These are phyloP conservation scores for Pandemis corylana DNA, from an alignment of 2,888 invertebrate genomes.

Conservation along the genomic window DNA sequence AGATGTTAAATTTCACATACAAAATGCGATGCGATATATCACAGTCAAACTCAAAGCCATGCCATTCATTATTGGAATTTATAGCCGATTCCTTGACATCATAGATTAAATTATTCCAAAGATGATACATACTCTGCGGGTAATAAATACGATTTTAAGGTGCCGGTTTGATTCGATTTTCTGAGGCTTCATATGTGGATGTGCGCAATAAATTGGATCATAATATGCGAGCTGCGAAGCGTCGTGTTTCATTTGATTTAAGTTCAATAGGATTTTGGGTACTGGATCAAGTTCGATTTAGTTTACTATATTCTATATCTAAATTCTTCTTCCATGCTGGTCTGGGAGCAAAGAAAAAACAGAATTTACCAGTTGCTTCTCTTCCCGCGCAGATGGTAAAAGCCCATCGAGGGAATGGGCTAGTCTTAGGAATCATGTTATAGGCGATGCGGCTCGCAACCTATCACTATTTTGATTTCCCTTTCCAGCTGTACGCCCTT, in stretches of 20 bases:
- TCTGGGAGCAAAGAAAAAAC: too few relatives aligned
- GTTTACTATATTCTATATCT: too few relatives aligned
- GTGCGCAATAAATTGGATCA: conserved; percentile 19
- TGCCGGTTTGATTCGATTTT: conserved; percentile 25
- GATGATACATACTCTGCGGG: conserved; percentile 31
- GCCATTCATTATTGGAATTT: conserved; percentile 34
- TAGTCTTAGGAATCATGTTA: too few relatives aligned
- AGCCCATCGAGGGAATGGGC: too few relatives aligned
- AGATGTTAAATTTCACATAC: conserved; percentile 15
- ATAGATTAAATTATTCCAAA: conserved; percentile 38
- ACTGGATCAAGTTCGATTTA: background rate
- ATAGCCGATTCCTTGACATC: conserved; percentile 39
- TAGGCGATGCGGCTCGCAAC: too few relatives aligned
- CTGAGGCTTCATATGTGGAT: background rate
- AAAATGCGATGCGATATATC: conserved; percentile 24
- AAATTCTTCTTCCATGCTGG: too few relatives aligned
- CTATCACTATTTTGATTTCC: too few relatives aligned
- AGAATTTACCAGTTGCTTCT: too few relatives aligned
- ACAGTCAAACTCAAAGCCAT: conserved; percentile 13
- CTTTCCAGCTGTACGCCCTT: too few relatives aligned
- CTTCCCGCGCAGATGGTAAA: too few relatives aligned
- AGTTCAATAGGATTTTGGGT: background rate
- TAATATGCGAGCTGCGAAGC: conserved; percentile 1
- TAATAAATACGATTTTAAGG: conserved; percentile 34
- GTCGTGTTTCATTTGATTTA: conserved; percentile 5